These are phyloP conservation scores for Lasioglossum oenotherae DNA, from an alignment of 2,888 invertebrate species.

Conservation along the genomic window DNA sequence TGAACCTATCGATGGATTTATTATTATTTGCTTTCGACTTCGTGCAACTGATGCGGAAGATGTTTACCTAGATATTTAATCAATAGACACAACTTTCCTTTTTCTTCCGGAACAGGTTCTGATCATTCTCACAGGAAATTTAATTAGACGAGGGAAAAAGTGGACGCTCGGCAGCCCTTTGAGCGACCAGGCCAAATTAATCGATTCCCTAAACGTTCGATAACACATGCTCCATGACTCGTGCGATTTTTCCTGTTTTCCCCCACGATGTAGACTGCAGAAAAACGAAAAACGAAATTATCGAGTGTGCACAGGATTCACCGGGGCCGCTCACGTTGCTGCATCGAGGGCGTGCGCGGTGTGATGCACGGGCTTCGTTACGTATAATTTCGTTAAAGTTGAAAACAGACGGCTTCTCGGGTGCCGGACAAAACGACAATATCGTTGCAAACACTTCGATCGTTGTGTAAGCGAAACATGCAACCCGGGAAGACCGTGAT, in stretches of 20 bases:
- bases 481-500: not conserved
- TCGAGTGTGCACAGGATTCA: not conserved
- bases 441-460: not conserved
- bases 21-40: no score
- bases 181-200: not conserved
- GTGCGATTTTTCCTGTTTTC: not conserved
- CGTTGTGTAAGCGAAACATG: not conserved
- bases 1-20: no score
- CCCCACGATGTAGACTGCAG: not conserved
- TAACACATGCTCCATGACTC: not conserved
- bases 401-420: slow-evolving; percentile 13
- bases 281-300: not conserved
- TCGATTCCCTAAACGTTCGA: not conserved
- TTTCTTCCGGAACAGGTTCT: not conserved
- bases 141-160: not conserved
- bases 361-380: slow-evolving; percentile 37
- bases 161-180: not conserved
- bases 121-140: not conserved
- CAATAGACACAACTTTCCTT: not conserved
- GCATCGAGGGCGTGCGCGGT: not conserved
- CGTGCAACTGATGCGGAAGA: no score
- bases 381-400: slow-evolving; percentile 45
- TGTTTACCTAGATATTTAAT: not conserved
- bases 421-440: not conserved
- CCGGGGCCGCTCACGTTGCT: not conserved